A percentile compares a stretch with the other conserved stretches of the same genome.
Conservation (phyloP, 2,113 vertebrate genomes). For the Sinocyclocheilus maitianheensis region DNA sequence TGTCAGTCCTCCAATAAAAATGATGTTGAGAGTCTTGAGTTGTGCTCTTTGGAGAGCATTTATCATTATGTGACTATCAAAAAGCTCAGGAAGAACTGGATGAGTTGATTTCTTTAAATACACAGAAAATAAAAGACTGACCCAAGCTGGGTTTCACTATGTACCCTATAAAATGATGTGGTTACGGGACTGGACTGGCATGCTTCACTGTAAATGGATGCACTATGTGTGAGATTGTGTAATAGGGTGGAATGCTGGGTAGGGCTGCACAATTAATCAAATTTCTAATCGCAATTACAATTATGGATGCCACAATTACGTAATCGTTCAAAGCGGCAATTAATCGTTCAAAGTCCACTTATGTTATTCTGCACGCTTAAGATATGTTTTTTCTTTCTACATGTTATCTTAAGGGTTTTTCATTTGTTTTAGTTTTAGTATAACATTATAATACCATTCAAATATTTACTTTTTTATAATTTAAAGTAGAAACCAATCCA, state of each 20-base stretch:
- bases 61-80: neutral
- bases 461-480: too few relatives aligned
- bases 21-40: neutral
- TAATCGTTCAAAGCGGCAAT: too few relatives aligned
- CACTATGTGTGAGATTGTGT: neutral
- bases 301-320: too few relatives aligned
- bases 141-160: neutral
- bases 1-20: constrained; percentile 8
- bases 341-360: too few relatives aligned
- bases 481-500: too few relatives aligned
- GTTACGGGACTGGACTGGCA: neutral
- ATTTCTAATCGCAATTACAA: too few relatives aligned
- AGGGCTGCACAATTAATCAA: too few relatives aligned
- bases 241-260: neutral
- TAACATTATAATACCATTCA: too few relatives aligned
- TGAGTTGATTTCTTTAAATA: neutral
- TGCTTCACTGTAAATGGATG: constrained; percentile 4
- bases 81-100: neutral
- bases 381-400: too few relatives aligned
- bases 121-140: constrained; percentile 1
- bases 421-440: too few relatives aligned
- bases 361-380: too few relatives aligned
- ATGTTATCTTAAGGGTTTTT: too few relatives aligned
- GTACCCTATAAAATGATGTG: neutral
- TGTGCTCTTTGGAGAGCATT: neutral